Evolutionary conservation across 1,140 invertebrate species (phyloP).

Genomic region (Ceratina australensis): DNA sequence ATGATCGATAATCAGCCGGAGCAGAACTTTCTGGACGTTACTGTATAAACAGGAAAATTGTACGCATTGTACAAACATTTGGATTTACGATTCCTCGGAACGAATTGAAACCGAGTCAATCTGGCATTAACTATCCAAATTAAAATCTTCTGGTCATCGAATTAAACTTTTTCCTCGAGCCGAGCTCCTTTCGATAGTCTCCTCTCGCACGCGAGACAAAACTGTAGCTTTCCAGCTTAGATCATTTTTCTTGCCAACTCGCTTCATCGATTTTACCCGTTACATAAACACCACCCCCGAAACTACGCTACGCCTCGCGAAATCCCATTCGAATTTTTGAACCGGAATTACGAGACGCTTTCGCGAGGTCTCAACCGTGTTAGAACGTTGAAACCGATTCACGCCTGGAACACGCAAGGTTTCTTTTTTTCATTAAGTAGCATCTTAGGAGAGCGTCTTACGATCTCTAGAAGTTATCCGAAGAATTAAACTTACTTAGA

Average conservation of each 20-base stretch:
- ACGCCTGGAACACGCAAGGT: too few species aligned
- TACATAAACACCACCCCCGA: conserved; percentile 32
- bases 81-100: background rate
- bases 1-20: background rate
- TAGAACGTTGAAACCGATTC: background rate
- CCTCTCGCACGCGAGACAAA: background rate
- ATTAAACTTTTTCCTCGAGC: too few species aligned
- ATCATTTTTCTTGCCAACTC: conserved; percentile 29
- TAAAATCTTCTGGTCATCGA: too few species aligned
- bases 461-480: conserved; percentile 45
- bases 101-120: background rate
- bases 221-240: conserved; percentile 6
- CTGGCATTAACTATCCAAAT: too few species aligned
- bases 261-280: conserved; percentile 35
- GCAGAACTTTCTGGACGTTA: too few species aligned
- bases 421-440: background rate
- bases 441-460: conserved; percentile 12
- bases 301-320: background rate
- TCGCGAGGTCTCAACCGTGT: background rate
- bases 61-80: background rate
- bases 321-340: background rate
- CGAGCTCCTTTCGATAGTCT: background rate
- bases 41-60: background rate
- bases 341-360: background rate
- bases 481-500: conserved; percentile 60